These are phyloP conservation scores for Pipistrellus pygmaeus DNA, from an alignment of 2,797 vertebrate genomes.

Conservation along the genomic window DNA sequence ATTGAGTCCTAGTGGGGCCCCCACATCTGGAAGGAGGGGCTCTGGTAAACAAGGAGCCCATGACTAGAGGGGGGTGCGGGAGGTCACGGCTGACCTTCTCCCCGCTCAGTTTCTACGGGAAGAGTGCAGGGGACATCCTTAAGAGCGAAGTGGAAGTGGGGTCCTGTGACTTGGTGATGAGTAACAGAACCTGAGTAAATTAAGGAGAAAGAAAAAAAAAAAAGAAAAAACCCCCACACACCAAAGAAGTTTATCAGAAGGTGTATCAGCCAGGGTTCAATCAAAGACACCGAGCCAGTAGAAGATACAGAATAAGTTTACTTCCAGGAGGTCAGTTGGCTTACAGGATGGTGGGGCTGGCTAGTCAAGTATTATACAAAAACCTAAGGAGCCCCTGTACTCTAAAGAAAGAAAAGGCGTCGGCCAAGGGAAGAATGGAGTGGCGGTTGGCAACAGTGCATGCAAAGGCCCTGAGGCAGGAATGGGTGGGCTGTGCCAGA, in stretches of 20 bases:
- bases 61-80: no score
- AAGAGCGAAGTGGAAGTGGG: not conserved
- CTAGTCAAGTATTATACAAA: not conserved
- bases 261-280: not conserved
- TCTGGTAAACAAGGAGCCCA: not conserved
- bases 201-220: not conserved
- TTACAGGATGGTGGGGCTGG: not conserved
- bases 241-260: not conserved
- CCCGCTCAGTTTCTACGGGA: not conserved
- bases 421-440: not conserved
- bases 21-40: not conserved
- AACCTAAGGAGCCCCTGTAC: not conserved
- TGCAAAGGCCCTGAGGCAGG: conserved; percentile 50
- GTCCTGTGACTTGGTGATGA: not conserved
- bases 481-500: not conserved
- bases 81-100: not conserved
- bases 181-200: not conserved
- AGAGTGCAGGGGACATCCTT: not conserved
- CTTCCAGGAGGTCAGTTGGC: not conserved
- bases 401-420: not conserved
- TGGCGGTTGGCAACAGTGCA: not conserved
- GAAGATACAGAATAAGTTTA: not conserved
- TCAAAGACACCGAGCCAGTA: not conserved
- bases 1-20: not conserved
- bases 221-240: no score